Conservation (phyloP, 1,140 invertebrate genomes). For the Pollicipes pollicipes region DNA sequence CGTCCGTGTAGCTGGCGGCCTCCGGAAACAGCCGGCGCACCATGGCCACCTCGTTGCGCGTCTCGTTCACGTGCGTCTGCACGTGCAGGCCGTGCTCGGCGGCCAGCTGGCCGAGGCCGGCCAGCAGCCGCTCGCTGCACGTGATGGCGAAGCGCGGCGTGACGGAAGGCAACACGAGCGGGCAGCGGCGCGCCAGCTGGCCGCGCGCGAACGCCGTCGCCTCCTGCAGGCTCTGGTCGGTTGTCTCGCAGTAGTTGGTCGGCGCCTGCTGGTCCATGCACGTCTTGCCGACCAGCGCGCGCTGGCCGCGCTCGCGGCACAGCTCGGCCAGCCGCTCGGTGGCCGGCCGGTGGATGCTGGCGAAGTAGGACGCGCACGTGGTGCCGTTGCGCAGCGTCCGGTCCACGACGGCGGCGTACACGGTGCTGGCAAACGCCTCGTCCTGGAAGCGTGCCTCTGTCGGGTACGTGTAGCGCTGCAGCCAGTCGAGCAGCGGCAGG, state of each 20-base stretch:
- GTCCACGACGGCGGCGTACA: slow-evolving; percentile 63
- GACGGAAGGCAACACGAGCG: slow-evolving; percentile 57
- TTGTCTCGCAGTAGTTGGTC: slow-evolving; percentile 38
- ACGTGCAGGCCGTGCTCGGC: slow-evolving; percentile 46
- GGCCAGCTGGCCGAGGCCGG: slow-evolving; percentile 45
- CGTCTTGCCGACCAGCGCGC: slow-evolving; percentile 74
- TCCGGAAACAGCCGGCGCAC: slow-evolving; percentile 41
- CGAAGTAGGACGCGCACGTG: slow-evolving; percentile 54
- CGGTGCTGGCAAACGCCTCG: slow-evolving; percentile 43
- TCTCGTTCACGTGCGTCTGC: slow-evolving; percentile 72
- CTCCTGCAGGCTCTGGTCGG: slow-evolving; percentile 17
- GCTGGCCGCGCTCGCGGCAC: slow-evolving; percentile 45
- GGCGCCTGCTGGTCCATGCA: slow-evolving; percentile 54
- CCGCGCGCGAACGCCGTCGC: slow-evolving; percentile 18
- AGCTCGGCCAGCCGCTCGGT: slow-evolving; percentile 48
- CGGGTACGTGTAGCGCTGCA: slow-evolving; percentile 70
- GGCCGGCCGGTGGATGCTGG: slow-evolving; percentile 54
- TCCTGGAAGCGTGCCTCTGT: slow-evolving; percentile 54
- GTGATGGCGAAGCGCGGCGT: slow-evolving; percentile 74
- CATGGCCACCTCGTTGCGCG: slow-evolving; percentile 44
- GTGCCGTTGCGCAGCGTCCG: slow-evolving; percentile 26
- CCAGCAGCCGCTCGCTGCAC: slow-evolving; percentile 51
- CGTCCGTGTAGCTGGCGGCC: slow-evolving; percentile 43
- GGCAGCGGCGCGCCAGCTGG: slow-evolving; percentile 32
- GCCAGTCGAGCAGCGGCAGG: slow-evolving; percentile 58